Evolutionary conservation across 2,888 invertebrate species (phyloP).

Genomic region (Nomada fabriciana): DNA sequence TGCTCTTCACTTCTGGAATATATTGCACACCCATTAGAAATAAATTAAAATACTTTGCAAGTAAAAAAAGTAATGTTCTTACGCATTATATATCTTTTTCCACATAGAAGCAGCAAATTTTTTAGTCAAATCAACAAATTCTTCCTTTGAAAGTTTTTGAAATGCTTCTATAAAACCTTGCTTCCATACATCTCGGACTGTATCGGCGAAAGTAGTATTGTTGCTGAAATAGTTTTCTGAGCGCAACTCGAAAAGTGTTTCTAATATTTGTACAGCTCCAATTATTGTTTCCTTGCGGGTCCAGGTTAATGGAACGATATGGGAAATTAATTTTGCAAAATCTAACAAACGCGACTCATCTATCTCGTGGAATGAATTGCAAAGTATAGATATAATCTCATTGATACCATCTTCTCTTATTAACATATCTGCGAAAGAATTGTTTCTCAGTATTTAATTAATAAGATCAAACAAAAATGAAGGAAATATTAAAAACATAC

Average conservation of each 20-base stretch:
- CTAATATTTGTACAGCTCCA: slow-evolving; percentile 73
- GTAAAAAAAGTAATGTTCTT: slow-evolving; percentile 51
- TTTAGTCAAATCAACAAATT: slow-evolving; percentile 77
- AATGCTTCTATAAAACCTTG: slow-evolving; percentile 71
- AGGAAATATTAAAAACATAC: slow-evolving; percentile 74
- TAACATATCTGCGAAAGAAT: slow-evolving; percentile 82
- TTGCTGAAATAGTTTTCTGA: slow-evolving; percentile 51
- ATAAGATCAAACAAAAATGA: not conserved
- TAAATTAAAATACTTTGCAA: slow-evolving; percentile 1
- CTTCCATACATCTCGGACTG: slow-evolving; percentile 73
- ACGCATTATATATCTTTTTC: slow-evolving; percentile 77
- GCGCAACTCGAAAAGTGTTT: slow-evolving; percentile 74
- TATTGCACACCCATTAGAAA: slow-evolving; percentile 9
- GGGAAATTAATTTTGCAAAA: slow-evolving; percentile 69
- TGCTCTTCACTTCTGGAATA: slow-evolving; percentile 61
- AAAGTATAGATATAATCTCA: slow-evolving; percentile 83
- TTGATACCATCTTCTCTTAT: slow-evolving; percentile 83
- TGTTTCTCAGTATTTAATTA: not conserved
- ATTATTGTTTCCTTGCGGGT: slow-evolving; percentile 64
- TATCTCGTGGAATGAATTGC: slow-evolving; percentile 75
- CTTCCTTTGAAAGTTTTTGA: slow-evolving; percentile 62
- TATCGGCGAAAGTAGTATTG: slow-evolving; percentile 51
- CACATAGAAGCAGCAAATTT: slow-evolving; percentile 80
- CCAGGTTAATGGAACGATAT: slow-evolving; percentile 73
- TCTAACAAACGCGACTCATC: slow-evolving; percentile 56